Evolutionary conservation across 2,888 invertebrate genomes (phyloP).

Genomic region (Gymnoscelis rufifasciata): DNA sequence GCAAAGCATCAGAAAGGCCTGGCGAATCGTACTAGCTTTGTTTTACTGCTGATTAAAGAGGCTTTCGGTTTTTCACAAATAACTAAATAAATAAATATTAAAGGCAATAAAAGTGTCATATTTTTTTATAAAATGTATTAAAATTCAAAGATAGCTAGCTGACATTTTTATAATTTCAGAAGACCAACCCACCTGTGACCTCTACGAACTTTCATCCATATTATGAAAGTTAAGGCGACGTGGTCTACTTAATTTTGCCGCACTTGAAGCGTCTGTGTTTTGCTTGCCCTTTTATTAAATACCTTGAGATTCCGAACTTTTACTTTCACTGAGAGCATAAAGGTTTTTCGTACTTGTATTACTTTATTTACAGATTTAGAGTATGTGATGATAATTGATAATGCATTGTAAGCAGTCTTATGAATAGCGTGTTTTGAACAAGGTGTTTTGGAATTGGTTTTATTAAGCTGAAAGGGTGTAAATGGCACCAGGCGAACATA

Average conservation of each 20-base stretch:
- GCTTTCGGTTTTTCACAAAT: constrained; percentile 2
- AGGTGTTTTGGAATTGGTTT: no score
- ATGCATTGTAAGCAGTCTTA: no score
- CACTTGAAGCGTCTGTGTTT: constrained; percentile 6
- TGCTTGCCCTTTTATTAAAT: constrained; percentile 12
- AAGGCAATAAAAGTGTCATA: no score
- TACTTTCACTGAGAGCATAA: background rate
- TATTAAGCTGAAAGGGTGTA: no score
- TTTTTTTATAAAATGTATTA: no score
- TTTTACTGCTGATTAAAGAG: constrained; percentile 9
- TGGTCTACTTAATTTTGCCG: constrained; percentile 1
- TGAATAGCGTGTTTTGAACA: no score
- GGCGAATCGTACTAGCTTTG: constrained; percentile 5
- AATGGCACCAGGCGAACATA: no score
- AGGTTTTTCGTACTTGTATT: background rate
- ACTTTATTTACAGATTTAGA: no score
- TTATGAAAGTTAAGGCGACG: background rate
- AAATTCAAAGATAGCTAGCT: no score
- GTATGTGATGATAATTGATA: no score
- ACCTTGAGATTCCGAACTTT: constrained; percentile 8
- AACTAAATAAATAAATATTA: no score
- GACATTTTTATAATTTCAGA: background rate
- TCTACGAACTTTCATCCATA: background rate
- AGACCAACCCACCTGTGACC: background rate
- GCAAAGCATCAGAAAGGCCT: constrained; percentile 7